Evolutionary conservation across 2,888 invertebrate genomes (phyloP).

Genomic region (Seira sanloemensis): DNA sequence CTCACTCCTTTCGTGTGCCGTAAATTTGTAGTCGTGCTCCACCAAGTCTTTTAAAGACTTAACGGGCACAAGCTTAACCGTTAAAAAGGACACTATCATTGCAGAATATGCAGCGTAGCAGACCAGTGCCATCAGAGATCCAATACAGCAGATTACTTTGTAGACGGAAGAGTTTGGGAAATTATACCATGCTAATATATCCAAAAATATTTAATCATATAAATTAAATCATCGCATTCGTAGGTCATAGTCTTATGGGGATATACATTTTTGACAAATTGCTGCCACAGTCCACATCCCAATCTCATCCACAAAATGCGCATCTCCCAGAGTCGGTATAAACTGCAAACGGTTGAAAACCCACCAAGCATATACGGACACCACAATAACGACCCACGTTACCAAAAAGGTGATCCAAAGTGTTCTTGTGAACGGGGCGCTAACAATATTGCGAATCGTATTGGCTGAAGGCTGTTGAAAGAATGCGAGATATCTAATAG

Average conservation of each 20-base stretch:
- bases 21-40: constrained; percentile 46
- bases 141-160: constrained; percentile 38
- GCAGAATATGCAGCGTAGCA: constrained; percentile 60
- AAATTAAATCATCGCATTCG: too few species aligned
- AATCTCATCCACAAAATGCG: constrained; percentile 37
- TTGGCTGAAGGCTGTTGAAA: constrained; percentile 40
- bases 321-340: too few species aligned
- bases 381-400: constrained; percentile 22
- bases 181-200: constrained; percentile 54
- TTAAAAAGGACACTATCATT: constrained; percentile 58
- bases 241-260: too few species aligned
- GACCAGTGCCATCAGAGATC: constrained; percentile 43
- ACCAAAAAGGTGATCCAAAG: constrained; percentile 26
- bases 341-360: too few species aligned
- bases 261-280: constrained; percentile 54
- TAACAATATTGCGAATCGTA: constrained; percentile 49
- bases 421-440: constrained; percentile 39
- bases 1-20: constrained; percentile 55
- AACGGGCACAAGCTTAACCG: constrained; percentile 48
- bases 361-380: constrained; percentile 9
- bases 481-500: constrained; percentile 41
- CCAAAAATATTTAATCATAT: background rate
- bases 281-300: constrained; percentile 48
- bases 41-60: constrained; percentile 45
- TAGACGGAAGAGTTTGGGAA: constrained; percentile 30